Percentiles rank a stretch among this genome's conserved stretches.
Evolutionary conservation across 1,140 invertebrate species (phyloP).

Genomic region (Drosophila burlai): DNA sequence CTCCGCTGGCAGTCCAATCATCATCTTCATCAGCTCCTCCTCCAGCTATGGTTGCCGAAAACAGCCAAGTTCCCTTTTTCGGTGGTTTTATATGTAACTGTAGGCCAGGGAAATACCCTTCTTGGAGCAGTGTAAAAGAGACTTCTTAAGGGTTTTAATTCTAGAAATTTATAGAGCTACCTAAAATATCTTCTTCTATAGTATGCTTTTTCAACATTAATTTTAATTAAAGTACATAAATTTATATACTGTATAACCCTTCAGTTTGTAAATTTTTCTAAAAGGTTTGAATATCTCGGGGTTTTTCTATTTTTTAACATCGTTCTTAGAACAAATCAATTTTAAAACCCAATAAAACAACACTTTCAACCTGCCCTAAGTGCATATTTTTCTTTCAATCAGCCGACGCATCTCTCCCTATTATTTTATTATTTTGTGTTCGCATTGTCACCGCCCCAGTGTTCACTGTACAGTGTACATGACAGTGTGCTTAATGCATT

Average conservation of each 20-base stretch:
- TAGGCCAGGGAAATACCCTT: constrained; percentile 12
- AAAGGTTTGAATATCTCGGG: too few relatives aligned
- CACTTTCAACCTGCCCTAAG: neutral
- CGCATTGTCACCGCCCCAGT: constrained; percentile 32
- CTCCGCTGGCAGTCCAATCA: constrained; percentile 14
- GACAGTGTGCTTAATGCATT: constrained; percentile 75
- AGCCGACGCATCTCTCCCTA: neutral
- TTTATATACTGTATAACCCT: too few relatives aligned
- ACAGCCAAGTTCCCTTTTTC: constrained; percentile 13
- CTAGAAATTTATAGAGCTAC: too few relatives aligned
- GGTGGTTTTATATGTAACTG: neutral
- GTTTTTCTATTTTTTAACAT: too few relatives aligned
- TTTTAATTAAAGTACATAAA: too few relatives aligned
- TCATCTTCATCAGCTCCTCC: constrained; percentile 25
- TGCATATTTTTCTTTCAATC: neutral
- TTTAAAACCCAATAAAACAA: neutral
- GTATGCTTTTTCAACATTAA: too few relatives aligned
- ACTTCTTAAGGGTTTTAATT: neutral
- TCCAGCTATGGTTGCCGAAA: neutral
- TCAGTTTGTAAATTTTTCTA: too few relatives aligned
- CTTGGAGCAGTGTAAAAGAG: neutral
- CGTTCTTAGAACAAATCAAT: neutral
- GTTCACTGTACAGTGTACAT: constrained; percentile 63
- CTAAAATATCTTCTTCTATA: too few relatives aligned
- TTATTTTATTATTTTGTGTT: constrained; percentile 24